These are phyloP conservation scores for Aphodius granarius DNA, from an alignment of 2,888 invertebrate genomes.

Conservation along the genomic window DNA sequence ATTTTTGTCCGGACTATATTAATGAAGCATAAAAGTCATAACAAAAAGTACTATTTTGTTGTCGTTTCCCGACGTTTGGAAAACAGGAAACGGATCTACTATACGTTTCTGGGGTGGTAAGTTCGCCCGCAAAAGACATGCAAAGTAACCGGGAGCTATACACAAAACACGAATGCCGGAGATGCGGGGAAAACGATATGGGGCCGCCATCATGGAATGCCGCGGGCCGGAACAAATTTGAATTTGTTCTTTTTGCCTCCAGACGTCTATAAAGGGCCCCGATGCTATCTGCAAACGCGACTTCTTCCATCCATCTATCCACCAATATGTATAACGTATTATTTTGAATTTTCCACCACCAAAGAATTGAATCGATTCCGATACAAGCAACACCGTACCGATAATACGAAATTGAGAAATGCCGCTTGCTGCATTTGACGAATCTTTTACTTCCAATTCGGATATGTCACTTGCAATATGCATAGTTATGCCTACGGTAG, in stretches of 20 bases:
- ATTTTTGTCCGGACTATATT: no score
- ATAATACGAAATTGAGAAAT: conserved; percentile 44
- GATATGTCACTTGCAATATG: not conserved
- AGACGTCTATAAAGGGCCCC: not conserved
- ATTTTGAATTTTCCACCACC: not conserved
- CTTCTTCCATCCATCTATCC: not conserved
- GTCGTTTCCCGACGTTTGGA: conserved; percentile 32
- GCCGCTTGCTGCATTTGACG: conserved; percentile 40
- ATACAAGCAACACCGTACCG: conserved; percentile 40
- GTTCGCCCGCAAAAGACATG: conserved; percentile 42
- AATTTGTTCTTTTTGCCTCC: conserved; percentile 29
- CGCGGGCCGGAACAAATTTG: conserved; percentile 44
- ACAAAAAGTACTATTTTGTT: conserved; percentile 20
- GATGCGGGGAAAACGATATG: conserved; percentile 12
- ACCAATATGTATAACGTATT: not conserved
- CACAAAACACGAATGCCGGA: not conserved
- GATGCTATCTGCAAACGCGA: not conserved
- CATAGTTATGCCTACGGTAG: not conserved
- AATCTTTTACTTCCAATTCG: conserved; percentile 7
- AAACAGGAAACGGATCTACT: conserved; percentile 37
- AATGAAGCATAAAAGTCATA: conserved; percentile 2
- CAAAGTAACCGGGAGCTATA: conserved; percentile 41
- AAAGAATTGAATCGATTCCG: conserved; percentile 13
- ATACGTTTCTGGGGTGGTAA: conserved; percentile 11
- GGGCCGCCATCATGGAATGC: conserved; percentile 45